phyloP scores from a whole-genome alignment of 1,140 invertebrate genomes.

The Microplitis demolitor region DNA sequence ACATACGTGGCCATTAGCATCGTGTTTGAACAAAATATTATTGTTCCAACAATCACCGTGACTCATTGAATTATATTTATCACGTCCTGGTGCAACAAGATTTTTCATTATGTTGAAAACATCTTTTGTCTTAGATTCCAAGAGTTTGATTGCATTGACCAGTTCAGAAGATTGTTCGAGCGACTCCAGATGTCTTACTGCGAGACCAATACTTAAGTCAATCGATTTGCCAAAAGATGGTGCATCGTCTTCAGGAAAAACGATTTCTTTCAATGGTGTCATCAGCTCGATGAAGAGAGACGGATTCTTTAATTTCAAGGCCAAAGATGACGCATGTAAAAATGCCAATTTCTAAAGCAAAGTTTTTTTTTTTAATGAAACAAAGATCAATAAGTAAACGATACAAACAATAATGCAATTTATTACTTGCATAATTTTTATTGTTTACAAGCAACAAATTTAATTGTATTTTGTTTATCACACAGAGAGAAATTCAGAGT shows the following conservation, averaged over 20 bases:
- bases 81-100: constrained; percentile 12
- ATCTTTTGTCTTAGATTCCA: constrained; percentile 12
- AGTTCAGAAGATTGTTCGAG: constrained; percentile 31
- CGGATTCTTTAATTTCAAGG: constrained; percentile 45
- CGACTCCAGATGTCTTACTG: constrained; percentile 28
- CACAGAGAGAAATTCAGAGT: too few species aligned
- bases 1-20: constrained; percentile 23
- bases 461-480: too few species aligned
- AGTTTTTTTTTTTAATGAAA: not conserved
- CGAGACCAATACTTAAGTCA: constrained; percentile 23
- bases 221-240: constrained; percentile 24
- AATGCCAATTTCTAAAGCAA: constrained; percentile 51
- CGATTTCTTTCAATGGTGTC: constrained; percentile 33
- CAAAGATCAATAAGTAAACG: too few species aligned
- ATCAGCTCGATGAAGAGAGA: constrained; percentile 37
- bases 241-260: constrained; percentile 32
- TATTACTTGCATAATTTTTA: too few species aligned
- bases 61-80: constrained; percentile 43
- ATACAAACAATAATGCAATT: too few species aligned
- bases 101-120: constrained; percentile 20
- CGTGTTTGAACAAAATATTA: constrained; percentile 52
- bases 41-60: constrained; percentile 60
- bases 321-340: constrained; percentile 53
- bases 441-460: too few species aligned
- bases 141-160: constrained; percentile 7